Conservation (phyloP, 2,113 vertebrate genomes). For the Lepidiolamprologus cunningtoni region DNA sequence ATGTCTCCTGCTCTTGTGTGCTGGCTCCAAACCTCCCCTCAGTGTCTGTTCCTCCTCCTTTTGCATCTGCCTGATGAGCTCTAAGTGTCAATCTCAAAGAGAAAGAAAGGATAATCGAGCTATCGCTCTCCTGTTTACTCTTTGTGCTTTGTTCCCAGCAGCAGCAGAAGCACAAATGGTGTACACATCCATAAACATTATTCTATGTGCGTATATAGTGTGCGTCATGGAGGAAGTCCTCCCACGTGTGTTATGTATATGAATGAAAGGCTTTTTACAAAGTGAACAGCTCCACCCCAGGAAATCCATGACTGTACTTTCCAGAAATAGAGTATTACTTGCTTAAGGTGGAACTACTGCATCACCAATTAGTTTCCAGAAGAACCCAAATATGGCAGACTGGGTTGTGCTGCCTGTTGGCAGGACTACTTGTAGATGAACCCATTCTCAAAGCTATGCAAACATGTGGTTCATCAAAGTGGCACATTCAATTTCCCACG, state of each 20-base stretch:
- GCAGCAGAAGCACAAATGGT: constrained; percentile 22
- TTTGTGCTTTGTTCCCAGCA: neutral
- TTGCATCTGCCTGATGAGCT: constrained; percentile 1
- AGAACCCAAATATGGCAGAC: neutral
- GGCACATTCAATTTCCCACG: neutral
- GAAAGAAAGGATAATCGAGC: neutral
- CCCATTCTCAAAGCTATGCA: neutral
- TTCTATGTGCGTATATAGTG: constrained; percentile 28
- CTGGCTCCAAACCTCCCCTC: neutral
- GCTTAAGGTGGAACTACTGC: constrained; percentile 49
- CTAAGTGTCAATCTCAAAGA: neutral
- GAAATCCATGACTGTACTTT: constrained; percentile 50
- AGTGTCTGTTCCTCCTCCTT: neutral
- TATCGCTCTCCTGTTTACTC: neutral
- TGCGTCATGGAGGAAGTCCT: constrained; percentile 59
- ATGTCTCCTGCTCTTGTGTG: neutral
- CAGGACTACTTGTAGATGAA: neutral
- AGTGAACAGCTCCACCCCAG: constrained; percentile 22
- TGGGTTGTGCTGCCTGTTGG: neutral
- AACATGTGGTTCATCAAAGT: neutral
- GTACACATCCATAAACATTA: constrained; percentile 55
- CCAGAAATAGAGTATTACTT: constrained; percentile 61
- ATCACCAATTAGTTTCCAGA: constrained; percentile 41
- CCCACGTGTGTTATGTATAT: constrained; percentile 38
- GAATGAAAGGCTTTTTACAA: constrained; percentile 55